Evolutionary conservation across 2,113 vertebrate species (phyloP), one percentile per base, ranked within the genome.

Genomic region (Oreotrochilus melanogaster): DNA sequence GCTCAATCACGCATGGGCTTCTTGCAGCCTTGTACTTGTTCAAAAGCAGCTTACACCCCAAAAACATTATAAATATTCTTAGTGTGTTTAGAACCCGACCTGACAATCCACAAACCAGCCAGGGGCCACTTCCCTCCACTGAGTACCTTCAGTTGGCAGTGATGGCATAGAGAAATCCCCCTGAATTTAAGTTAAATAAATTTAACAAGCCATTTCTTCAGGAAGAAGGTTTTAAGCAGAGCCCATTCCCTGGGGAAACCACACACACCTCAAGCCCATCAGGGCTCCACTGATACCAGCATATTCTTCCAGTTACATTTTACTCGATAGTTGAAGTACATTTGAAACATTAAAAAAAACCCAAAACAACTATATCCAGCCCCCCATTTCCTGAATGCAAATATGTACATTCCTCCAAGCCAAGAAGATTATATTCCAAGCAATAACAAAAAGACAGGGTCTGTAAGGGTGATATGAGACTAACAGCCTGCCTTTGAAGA

Each of bases 341-440:
- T 96, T 61, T 69, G 85, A 96, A 95, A 88, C 92, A 75, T 84
- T 88, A 96, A 97, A 94, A 96, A 94, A 96, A 39, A 39, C 11
- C 39, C 39, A 39, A 39, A 39, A 39, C 39, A 74, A 95, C 25
- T 64, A 95, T 92, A 90, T 80, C 82, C 88, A 96, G 72, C 82
- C 94, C 82, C 80, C 80, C 92, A 93, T 95, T 95, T 96, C 90
- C 96, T 94, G 88, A 96, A 97, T 94, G 95, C 90, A 96, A 97
- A 96, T 94, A 96, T 92, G 96, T 95, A 94, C 92, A 95, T 95
- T 96, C 94, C 94, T 95, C 90, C 1, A 1, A 96, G 96, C 82
- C 93, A 88, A 90, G 96, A 81, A 95, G 95, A 96, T 96, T 96
- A 96, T 94, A 96, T 94, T 95, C 90, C 96, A 94, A 74, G 93